Base-by-base conservation (phyloP, 2,797 vertebrate genomes). In the Lateolabrax maculatus region DNA sequence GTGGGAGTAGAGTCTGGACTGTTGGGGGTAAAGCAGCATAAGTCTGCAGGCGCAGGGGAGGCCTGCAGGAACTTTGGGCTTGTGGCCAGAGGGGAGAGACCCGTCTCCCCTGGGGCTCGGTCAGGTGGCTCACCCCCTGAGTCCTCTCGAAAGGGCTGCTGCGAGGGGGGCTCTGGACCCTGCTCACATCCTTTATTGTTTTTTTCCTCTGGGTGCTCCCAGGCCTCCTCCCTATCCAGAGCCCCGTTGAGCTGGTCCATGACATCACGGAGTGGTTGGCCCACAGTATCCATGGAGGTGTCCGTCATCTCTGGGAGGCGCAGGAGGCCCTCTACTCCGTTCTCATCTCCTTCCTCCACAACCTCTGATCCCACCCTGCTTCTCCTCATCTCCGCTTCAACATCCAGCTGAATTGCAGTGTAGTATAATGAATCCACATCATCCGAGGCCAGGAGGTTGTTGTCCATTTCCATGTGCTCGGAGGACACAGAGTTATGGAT, bases 91-190 rank as follows among this genome's bases (percentile, higher is more conserved):
- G 74, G 11, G 67, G 78, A 68, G 46, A 11, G 18, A 60, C 75
- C 31, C 3, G 44, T 90, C 84, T 92, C 89, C 86, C 81, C 92
- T 80, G 39, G 85, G 80, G 79, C 81, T 77, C 92, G 92, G 90
- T 97, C 97, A 0, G 97, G 97, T 73, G 95, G 94, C 69, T 96
- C 91, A 55, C 96, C 96, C 68, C 93, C 95, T 58, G 91, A 93
- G 77, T 94, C 92, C 9, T 96, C 95, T 93, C 96, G 97, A 99
- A 99, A 99, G 97, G 97, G 94, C 97, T 94, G 97, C 96, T 94
- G 97, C 34, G 94, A 68, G 0, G 95, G 94, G 5, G 90, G 91
- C 80, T 94, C 90, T 71, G 93, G 0, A 0, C 6, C 3, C 67
- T 63, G 6, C 11, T 58, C 18, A 52, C 36, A 51, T 62, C 46